These are phyloP conservation scores for Trinectes maculatus DNA, from an alignment of 2,113 vertebrate genomes.

Conservation along the genomic window DNA sequence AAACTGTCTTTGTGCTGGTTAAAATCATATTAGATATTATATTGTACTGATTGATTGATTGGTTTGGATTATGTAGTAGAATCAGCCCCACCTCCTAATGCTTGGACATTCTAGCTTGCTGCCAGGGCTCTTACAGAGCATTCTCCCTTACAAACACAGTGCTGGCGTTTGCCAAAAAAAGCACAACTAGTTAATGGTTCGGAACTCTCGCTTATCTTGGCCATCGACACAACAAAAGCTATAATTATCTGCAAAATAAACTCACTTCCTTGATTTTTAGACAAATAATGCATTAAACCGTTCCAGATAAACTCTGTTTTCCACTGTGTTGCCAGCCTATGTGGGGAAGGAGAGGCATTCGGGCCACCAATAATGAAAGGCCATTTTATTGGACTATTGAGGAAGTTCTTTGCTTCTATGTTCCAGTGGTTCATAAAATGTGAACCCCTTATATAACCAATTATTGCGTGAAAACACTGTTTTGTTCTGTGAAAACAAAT, in stretches of 20 bases:
- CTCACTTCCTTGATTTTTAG: constrained; percentile 75
- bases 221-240: constrained; percentile 79
- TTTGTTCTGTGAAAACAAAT: constrained; percentile 46
- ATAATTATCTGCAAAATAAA: constrained; percentile 81
- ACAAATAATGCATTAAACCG: constrained; percentile 80
- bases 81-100: constrained; percentile 9
- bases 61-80: constrained; percentile 15
- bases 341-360: constrained; percentile 30
- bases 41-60: constrained; percentile 26
- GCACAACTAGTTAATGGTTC: constrained; percentile 74
- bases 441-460: constrained; percentile 56
- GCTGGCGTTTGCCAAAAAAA: constrained; percentile 71
- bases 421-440: constrained; percentile 49
- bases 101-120: constrained; percentile 30
- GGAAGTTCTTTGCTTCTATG: constrained; percentile 34
- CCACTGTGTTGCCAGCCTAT: constrained; percentile 39
- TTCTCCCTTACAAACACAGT: constrained; percentile 33
- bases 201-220: constrained; percentile 77
- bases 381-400: constrained; percentile 41
- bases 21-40: not conserved
- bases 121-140: constrained; percentile 13
- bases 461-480: constrained; percentile 48
- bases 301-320: constrained; percentile 74
- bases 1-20: not conserved
- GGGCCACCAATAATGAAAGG: constrained; percentile 44